Percentiles rank a stretch among this genome's conserved stretches.
Conservation (phyloP, 2,888 invertebrate species). For the Portevinia maculata region DNA sequence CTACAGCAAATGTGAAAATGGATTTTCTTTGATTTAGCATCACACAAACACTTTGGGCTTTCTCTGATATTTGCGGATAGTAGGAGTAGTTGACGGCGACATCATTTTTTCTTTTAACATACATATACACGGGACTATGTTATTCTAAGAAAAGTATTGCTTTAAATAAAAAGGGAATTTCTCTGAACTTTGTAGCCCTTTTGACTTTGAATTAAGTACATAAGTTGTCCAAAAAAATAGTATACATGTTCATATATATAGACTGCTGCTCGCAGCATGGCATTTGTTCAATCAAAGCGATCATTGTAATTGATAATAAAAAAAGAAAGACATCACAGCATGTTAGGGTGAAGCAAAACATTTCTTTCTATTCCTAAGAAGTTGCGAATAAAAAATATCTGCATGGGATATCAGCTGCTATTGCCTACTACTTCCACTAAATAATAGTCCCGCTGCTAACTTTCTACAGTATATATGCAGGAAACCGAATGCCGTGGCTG, state of each 20-base stretch:
- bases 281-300: conserved; percentile 61
- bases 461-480: conserved; percentile 40
- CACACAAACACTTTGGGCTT: conserved; percentile 27
- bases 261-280: conserved; percentile 62
- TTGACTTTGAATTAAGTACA: conserved; percentile 42
- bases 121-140: conserved; percentile 13
- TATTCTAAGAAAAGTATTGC: conserved; percentile 52
- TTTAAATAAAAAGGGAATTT: conserved; percentile 17
- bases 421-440: conserved; percentile 30
- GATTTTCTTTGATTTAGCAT: conserved; percentile 56
- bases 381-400: conserved; percentile 46
- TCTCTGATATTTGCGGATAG: conserved; percentile 26
- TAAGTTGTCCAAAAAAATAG: conserved; percentile 3
- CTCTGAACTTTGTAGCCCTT: conserved; percentile 36
- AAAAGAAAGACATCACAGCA: conserved; percentile 57
- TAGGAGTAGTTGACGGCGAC: conserved; percentile 57
- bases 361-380: conserved; percentile 31
- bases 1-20: conserved; percentile 55
- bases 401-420: conserved; percentile 66
- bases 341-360: conserved; percentile 33
- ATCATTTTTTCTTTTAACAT: conserved; percentile 38
- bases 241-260: conserved; percentile 34
- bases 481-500: conserved; percentile 8
- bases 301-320: conserved; percentile 70
- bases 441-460: conserved; percentile 40